Conservation (phyloP, 2,888 invertebrate genomes). For the Ennomos erosarius region DNA sequence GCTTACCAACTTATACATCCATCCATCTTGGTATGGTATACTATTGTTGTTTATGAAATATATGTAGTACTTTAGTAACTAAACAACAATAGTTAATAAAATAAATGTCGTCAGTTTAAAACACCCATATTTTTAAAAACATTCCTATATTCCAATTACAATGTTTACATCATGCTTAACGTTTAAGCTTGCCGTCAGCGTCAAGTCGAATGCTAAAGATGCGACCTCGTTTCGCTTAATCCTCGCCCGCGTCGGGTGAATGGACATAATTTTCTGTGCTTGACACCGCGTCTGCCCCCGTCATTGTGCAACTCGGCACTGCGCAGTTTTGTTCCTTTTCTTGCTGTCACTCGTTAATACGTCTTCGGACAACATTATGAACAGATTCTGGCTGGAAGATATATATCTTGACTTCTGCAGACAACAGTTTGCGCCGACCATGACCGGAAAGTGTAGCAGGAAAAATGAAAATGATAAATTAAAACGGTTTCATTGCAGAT, state of each 20-base stretch:
- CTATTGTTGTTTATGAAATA: no score
- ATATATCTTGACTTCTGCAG: constrained; percentile 2
- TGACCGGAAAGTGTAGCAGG: constrained; percentile 7
- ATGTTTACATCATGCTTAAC: constrained; percentile 56
- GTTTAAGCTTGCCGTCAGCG: constrained; percentile 66
- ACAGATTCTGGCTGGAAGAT: constrained; percentile 11
- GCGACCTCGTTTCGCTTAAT: constrained; percentile 79
- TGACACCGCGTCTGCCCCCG: constrained; percentile 75
- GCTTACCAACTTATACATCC: no score
- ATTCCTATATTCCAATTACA: constrained; percentile 48
- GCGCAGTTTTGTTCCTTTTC: constrained; percentile 72
- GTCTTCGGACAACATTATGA: constrained; percentile 37
- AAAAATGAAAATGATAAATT: constrained; percentile 10
- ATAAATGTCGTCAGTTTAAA: no score
- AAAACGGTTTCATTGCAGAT: constrained; percentile 5
- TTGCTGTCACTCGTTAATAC: constrained; percentile 64
- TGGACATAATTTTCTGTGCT: constrained; percentile 84
- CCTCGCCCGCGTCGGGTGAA: constrained; percentile 74
- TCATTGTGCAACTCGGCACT: constrained; percentile 71
- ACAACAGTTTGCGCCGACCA: background rate
- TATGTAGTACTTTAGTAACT: no score
- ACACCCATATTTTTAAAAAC: no score
- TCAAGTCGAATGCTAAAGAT: constrained; percentile 68
- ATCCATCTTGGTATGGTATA: no score
- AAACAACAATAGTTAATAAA: no score